Conservation (phyloP, 2,797 vertebrate genomes). For the Chrysocyon brachyurus region DNA sequence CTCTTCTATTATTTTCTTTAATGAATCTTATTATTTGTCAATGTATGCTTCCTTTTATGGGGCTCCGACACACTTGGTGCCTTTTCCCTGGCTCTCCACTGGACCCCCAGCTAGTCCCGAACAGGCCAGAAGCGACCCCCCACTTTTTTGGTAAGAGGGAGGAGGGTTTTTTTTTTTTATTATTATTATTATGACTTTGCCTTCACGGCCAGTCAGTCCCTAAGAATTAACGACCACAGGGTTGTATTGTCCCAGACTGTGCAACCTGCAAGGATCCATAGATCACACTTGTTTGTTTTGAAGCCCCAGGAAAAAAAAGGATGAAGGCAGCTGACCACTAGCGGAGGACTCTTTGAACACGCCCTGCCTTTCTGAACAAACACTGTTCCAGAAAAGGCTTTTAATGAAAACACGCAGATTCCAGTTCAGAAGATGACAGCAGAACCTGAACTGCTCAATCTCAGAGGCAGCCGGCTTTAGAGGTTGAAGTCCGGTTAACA, state of each 20-base stretch:
- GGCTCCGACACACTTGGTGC: conserved; percentile 64
- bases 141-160: conserved; percentile 62
- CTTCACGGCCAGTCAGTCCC: conserved; percentile 62
- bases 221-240: conserved; percentile 68
- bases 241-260: conserved; percentile 39
- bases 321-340: neutral
- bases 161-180: conserved; percentile 12
- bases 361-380: neutral
- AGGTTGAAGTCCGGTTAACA: neutral
- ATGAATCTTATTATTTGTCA: conserved; percentile 82
- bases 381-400: neutral
- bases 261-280: neutral
- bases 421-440: neutral
- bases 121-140: conserved; percentile 16
- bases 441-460: neutral
- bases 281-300: conserved; percentile 63
- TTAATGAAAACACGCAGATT: neutral
- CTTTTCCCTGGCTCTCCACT: conserved; percentile 59
- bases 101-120: conserved; percentile 75
- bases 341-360: conserved; percentile 38
- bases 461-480: neutral
- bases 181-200: conserved; percentile 64
- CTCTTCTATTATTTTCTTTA: conserved; percentile 86
- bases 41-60: conserved; percentile 70
- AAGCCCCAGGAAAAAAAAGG: conserved; percentile 41